Percentiles rank a stretch among this genome's conserved stretches.
Conservation (phyloP, 2,888 invertebrate species). For the Lasius platythorax region DNA sequence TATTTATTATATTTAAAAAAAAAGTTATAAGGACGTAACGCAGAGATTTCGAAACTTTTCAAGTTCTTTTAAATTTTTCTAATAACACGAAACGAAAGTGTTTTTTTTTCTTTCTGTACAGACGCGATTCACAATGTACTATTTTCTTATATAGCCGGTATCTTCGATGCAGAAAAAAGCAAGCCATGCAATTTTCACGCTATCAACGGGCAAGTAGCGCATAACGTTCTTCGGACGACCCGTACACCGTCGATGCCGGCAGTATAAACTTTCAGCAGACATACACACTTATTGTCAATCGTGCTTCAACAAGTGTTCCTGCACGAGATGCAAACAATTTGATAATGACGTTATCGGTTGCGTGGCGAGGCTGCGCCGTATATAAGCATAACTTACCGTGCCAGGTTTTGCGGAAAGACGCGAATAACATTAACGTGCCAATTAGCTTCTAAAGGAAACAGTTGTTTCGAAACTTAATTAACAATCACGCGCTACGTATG, state of each 20-base stretch:
- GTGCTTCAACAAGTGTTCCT: conserved; percentile 64
- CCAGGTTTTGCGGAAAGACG: conserved; percentile 15
- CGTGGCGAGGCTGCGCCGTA: background rate
- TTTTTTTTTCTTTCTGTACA: background rate
- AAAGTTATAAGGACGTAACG: background rate
- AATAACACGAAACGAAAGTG: background rate
- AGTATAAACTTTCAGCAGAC: conserved; percentile 45
- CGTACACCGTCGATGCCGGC: background rate
- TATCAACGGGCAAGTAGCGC: conserved; percentile 42
- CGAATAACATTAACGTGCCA: conserved; percentile 2
- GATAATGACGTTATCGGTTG: conserved; percentile 49
- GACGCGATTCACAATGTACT: background rate
- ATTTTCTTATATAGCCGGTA: conserved; percentile 7
- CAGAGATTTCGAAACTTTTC: background rate
- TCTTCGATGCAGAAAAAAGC: conserved; percentile 16
- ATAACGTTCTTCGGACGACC: conserved; percentile 50
- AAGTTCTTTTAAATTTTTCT: conserved; percentile 9
- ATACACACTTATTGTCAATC: conserved; percentile 47
- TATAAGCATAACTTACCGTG: conserved; percentile 10
- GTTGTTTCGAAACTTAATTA: background rate
- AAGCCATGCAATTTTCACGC: conserved; percentile 45
- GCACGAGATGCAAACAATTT: conserved; percentile 57
- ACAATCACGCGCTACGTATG: background rate
- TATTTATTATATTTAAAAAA: background rate
- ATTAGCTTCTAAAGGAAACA: conserved; percentile 17